These are phyloP conservation scores for Otis tarda DNA, from an alignment of 2,113 vertebrate species.

Conservation along the genomic window DNA sequence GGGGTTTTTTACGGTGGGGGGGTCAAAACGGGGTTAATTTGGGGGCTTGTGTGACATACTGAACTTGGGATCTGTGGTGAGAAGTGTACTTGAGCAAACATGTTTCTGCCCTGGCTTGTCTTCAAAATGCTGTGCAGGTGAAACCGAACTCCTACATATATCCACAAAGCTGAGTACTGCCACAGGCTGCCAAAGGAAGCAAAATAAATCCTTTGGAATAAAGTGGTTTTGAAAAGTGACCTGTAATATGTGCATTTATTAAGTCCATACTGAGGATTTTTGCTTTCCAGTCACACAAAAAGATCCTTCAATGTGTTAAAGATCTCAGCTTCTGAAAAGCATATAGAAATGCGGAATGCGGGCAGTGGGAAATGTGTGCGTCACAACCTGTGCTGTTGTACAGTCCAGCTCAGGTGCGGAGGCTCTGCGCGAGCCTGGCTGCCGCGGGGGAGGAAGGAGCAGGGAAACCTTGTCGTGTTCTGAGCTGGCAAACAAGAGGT, in stretches of 20 bases:
- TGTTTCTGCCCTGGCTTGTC: background rate
- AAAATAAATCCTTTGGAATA: background rate
- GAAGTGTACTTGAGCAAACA: background rate
- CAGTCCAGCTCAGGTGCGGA: background rate
- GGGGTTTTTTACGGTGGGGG: background rate
- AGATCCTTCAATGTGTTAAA: background rate
- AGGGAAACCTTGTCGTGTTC: background rate
- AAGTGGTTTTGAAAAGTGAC: background rate
- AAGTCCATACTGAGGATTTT: background rate
- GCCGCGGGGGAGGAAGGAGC: background rate
- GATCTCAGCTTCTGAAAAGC: background rate
- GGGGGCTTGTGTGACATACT: background rate
- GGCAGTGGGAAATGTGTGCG: background rate
- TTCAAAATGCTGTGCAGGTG: background rate
- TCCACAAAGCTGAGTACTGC: background rate
- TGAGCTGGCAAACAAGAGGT: background rate
- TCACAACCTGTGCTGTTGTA: background rate
- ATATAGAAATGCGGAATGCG: background rate
- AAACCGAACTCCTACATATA: background rate
- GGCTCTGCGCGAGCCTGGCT: background rate
- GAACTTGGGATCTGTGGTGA: background rate
- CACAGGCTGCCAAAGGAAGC: background rate
- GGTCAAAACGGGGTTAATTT: background rate
- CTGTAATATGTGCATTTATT: background rate
- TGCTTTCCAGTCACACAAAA: background rate